Base-by-base conservation (phyloP, 2,113 vertebrate species). In the Galemys pyrenaicus region DNA sequence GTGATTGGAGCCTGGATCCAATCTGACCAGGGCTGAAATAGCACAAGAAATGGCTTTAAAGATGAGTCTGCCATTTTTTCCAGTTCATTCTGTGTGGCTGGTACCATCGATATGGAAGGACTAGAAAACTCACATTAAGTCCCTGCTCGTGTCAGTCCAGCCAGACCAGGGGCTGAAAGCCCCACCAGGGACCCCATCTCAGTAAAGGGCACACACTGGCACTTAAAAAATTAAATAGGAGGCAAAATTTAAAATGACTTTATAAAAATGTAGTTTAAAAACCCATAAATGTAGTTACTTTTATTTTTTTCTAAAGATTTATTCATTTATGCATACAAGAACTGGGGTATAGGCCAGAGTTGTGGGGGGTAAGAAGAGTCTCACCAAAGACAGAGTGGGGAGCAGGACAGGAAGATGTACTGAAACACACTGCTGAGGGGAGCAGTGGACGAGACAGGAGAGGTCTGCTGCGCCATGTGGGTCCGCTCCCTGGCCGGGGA, bases 1-100 rank as follows among this genome's bases (percentile, higher is more conserved):
- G 95, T 20, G 95, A 96, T 97, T 94, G 97, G 87, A 97, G 70
- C 54, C 89, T 64, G 41, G 84, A 98, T 92, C 89, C 96, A 96
- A 95, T 96, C 92, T 46, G 95, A 30, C n/a, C 87, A 74, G 77
- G 6, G 67, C 87, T 96, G 95, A 98, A 98, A 97, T 93, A 96
- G 89, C 94, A 96, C 49, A 85, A 22, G 86, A 96, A 98, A 98
- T 97, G 3, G 91, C 87, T 91, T 92, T 64, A 17, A 64, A 85
- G 28, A 90, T 22, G 85, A 67, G 88, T 89, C 87, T 89, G 91
- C 95, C 35, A 77, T 89, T 95, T 97, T 89, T 91, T 94, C 30
- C 67, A 70, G 35, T 90, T 81, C 83, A 91, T 51, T 93, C 92
- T 96, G 0, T 92, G 32, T 20, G 54, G 92, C 46, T 20, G 1